phyloP scores from a whole-genome alignment of 2,797 vertebrate species.

The Margarornis squamiger region DNA sequence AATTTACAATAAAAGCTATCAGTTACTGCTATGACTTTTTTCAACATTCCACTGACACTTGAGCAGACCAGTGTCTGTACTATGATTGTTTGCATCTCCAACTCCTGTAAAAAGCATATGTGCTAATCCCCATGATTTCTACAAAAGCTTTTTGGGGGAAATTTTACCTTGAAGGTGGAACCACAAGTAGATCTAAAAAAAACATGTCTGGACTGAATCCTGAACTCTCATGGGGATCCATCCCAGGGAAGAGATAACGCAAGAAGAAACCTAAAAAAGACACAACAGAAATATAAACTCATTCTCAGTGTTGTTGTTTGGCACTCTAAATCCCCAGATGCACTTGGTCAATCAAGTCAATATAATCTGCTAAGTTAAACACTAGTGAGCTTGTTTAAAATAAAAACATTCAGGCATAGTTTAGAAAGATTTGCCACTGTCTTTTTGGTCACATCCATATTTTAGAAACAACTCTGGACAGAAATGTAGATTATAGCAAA shows the following conservation, averaged over 20 bases:
- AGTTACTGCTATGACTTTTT: background rate
- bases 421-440: background rate
- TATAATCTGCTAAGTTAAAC: background rate
- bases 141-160: background rate
- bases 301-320: background rate
- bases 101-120: background rate
- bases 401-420: background rate
- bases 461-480: background rate
- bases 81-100: accelerated
- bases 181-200: slow-evolving; percentile 90
- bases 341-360: background rate
- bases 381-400: background rate
- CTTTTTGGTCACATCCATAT: background rate
- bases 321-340: background rate
- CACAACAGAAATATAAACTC: background rate
- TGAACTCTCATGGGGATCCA: slow-evolving; percentile 54
- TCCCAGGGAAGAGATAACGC: slow-evolving; percentile 86
- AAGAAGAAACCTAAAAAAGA: slow-evolving; percentile 89
- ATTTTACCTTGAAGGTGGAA: slow-evolving; percentile 89
- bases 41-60: background rate
- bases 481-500: background rate
- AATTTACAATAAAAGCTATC: background rate
- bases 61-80: background rate
- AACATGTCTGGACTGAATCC: slow-evolving; percentile 84
- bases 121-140: background rate